Evolutionary conservation across 2,888 invertebrate species (phyloP), one percentile per base, ranked within the genome.

Genomic region (Apocheima hispidaria): DNA sequence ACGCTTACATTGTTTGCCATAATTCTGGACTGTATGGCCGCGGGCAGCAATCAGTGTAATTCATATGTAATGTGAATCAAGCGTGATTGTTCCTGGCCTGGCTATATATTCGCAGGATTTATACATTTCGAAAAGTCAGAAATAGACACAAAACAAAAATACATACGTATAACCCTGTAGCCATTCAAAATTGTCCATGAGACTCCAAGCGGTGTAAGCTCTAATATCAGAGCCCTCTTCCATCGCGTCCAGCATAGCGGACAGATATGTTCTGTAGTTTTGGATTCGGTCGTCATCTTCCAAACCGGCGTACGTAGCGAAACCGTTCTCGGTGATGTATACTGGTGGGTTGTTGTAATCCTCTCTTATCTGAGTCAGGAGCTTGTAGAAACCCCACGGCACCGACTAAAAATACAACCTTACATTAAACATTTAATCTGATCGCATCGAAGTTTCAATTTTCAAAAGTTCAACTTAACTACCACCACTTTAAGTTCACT

Each of bases 121-220:
- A n/a, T n/a, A n/a, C n/a, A n/a, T n/a, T n/a, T n/a, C n/a, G n/a
- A n/a, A n/a, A n/a, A n/a, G n/a, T n/a, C n/a, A n/a, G n/a, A n/a
- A n/a, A n/a, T n/a, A n/a, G n/a, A n/a, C n/a, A n/a, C n/a, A n/a
- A n/a, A n/a, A n/a, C n/a, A n/a, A n/a, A n/a, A n/a, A 30, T 16
- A 79, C 90, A 88, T 81, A 93, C 90, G 78, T 83, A 72, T 94
- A 95, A 38, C 95, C 95, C 38, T 77, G 70, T 35, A 82, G 73
- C 94, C 95, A 95, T 75, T 95, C 95, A 71, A 95, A 94, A 72
- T 94, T 95, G 71, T 95, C 95, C 83, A 95, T 85, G 0, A 95
- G 79, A 52, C 94, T 94, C 94, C 95, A 95, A 3, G 92, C 92
- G 0, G 93, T 89, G 77, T 94, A 95, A 0, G 90, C 94, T 41